Evolutionary conservation across 2,888 invertebrate genomes (phyloP), one percentile per base, ranked within the genome.

Genomic region (Agrochola litura): DNA sequence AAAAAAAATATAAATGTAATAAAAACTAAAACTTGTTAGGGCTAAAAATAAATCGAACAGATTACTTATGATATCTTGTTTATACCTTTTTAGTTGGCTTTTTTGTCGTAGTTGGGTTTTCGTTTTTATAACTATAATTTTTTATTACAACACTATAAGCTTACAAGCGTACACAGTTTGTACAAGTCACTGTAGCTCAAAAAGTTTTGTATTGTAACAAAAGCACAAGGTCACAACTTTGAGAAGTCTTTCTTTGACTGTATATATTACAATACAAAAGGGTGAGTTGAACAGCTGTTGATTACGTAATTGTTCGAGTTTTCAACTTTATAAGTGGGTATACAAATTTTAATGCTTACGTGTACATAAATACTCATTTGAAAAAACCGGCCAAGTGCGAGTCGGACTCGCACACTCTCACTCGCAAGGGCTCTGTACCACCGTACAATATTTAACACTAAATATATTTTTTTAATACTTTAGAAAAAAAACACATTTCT

Each of bases 261-360:
- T 22, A 19, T 30, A 37, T 30, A 37, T 54, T 46, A 10, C 58
- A 37, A 79, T 46, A 10, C 58, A 37, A 79, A 60, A 37, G 2
- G 16, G 37, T 37, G 8, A 46, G 37, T n/a, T 30, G 37, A 81
- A 73, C 74, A 65, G 74, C 74, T 73, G 74, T 74, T 81, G 52
- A 79, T 81, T 61, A 60, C 22, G 41, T 81, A 81, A 74, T 66
- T 54, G 65, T 54, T 73, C 52, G 9, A 81, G 52, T 65, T 79
- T 14, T n/a, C 46, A 60, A 81, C 19, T 81, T 65, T 46, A 41
- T 16, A 60, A 81, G n/a, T 64, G 12, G 56, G 25, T 52, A 80
- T 49, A 64, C n/a, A 58, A 78, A 46, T 46, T 46, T 43, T 14
- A 46, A 56, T 72, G 30, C 63, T 43, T n/a, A 68, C n/a, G 41